Conservation (phyloP, 2,113 vertebrate genomes). For the Microtus pennsylvanicus region DNA sequence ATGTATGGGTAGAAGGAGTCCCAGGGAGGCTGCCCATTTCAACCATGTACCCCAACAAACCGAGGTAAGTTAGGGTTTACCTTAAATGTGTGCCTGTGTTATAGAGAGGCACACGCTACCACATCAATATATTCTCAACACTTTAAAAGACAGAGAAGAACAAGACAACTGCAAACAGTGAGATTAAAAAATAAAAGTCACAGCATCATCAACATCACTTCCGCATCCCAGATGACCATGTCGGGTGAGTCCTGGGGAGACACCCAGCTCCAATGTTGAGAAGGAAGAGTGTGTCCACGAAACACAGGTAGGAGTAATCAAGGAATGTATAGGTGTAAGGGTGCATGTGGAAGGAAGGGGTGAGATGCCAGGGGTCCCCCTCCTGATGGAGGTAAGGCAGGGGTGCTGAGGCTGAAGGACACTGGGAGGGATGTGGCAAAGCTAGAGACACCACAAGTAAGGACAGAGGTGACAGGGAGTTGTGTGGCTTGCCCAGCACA, state of each 20-base stretch:
- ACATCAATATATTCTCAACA: neutral
- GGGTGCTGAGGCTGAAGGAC: neutral
- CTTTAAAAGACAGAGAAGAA: neutral
- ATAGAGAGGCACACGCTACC: neutral
- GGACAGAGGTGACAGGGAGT: neutral
- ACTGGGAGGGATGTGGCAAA: neutral
- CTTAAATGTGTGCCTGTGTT: neutral
- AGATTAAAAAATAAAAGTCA: neutral
- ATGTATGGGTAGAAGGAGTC: neutral
- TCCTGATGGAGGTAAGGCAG: neutral
- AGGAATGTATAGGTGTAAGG: rapidly evolving
- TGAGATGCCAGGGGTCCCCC: rapidly evolving
- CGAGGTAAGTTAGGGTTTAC: neutral
- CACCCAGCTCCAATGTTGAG: rapidly evolving
- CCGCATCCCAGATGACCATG: neutral
- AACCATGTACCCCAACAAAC: neutral
- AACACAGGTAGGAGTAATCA: neutral
- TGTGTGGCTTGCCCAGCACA: no score
- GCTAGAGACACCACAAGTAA: neutral
- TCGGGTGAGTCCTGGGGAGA: neutral
- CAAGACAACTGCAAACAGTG: neutral
- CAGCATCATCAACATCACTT: neutral
- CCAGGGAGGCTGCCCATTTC: neutral
- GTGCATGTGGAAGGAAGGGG: rapidly evolving
- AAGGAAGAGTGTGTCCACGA: neutral